phyloP scores from a whole-genome alignment of 2,888 invertebrate species.

The Caradrina kadenii region DNA sequence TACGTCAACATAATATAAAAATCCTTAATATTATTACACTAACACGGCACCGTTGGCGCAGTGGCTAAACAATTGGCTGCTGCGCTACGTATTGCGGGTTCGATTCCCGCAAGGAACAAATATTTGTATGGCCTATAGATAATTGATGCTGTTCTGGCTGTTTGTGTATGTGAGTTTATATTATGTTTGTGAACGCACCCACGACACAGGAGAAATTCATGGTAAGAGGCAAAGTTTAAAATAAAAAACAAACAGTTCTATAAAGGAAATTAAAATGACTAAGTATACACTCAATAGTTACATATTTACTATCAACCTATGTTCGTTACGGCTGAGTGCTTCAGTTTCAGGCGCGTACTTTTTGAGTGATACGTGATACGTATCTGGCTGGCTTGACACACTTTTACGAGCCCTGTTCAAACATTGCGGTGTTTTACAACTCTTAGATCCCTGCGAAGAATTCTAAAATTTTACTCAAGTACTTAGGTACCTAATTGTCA shows the following conservation, averaged over 20 bases:
- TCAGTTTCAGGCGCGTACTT: slow-evolving; percentile 50
- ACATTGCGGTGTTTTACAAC: slow-evolving; percentile 48
- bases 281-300: neutral
- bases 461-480: slow-evolving; percentile 31
- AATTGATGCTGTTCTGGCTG: too few species aligned
- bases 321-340: slow-evolving; percentile 8
- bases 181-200: too few species aligned
- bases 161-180: too few species aligned
- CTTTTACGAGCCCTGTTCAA: slow-evolving; percentile 56
- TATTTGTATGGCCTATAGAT: too few species aligned
- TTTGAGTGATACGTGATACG: slow-evolving; percentile 65
- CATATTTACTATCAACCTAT: slow-evolving; percentile 4
- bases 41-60: too few species aligned
- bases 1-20: neutral
- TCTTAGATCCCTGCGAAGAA: slow-evolving; percentile 31
- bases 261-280: neutral
- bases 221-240: too few species aligned
- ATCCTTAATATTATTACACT: neutral
- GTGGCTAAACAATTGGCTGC: too few species aligned
- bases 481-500: neutral
- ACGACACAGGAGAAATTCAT: too few species aligned
- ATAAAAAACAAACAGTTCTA: too few species aligned
- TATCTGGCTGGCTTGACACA: slow-evolving; percentile 59
- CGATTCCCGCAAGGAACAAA: too few species aligned
- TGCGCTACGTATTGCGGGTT: too few species aligned